Conservation (phyloP, 2,888 invertebrate species). For the Caenorhabditis sulstoni region DNA sequence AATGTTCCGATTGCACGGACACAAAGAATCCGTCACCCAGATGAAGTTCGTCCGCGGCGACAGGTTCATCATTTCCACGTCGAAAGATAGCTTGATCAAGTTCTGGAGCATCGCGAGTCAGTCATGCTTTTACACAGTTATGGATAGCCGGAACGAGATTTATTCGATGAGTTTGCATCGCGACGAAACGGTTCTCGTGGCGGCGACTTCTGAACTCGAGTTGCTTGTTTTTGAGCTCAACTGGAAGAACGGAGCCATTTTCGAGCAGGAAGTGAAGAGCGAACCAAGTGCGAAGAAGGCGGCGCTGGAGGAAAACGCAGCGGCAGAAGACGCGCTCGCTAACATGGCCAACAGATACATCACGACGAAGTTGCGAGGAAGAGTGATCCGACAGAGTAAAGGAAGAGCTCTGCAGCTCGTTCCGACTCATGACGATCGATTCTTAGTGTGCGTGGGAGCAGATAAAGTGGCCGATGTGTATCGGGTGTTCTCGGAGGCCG, state of each 20-base stretch:
- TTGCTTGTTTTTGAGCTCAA: conserved; percentile 86
- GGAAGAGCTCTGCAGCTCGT: conserved; percentile 88
- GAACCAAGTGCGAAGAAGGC: conserved; percentile 42
- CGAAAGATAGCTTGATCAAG: conserved; percentile 95
- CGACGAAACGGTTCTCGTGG: conserved; percentile 89
- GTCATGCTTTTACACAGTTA: conserved; percentile 94
- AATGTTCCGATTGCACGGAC: conserved; percentile 90
- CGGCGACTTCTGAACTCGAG: conserved; percentile 90
- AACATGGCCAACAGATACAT: conserved; percentile 84
- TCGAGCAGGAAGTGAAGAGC: conserved; percentile 39
- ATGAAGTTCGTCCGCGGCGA: conserved; percentile 81
- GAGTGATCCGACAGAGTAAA: conserved; percentile 87
- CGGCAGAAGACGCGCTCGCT: conserved; percentile 29
- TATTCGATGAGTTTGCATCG: conserved; percentile 90
- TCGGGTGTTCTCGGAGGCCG: conserved; percentile 87
- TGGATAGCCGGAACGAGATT: conserved; percentile 85
- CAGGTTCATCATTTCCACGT: conserved; percentile 82
- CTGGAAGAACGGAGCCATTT: conserved; percentile 67
- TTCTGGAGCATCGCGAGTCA: conserved; percentile 97
- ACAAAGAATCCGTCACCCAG: conserved; percentile 92
- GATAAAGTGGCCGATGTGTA: conserved; percentile 90
- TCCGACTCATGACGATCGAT: conserved; percentile 86
- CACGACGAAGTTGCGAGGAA: conserved; percentile 88
- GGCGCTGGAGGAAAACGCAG: conserved; percentile 61
- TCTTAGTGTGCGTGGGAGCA: conserved; percentile 90